A percentile compares a stretch with the other conserved stretches of the same genome.
Conservation (phyloP, 2,888 invertebrate species). For the Anthrax anthrax region DNA sequence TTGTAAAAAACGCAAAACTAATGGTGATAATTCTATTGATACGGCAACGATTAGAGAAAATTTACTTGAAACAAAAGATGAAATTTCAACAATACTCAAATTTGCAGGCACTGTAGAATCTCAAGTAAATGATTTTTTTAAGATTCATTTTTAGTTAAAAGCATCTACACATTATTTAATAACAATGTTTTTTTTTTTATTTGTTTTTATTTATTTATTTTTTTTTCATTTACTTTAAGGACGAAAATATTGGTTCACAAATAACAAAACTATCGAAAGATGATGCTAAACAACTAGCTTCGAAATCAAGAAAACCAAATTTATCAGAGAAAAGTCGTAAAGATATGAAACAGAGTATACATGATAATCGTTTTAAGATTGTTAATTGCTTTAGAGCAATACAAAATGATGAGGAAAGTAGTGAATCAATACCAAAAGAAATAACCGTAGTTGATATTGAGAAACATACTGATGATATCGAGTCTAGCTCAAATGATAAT, state of each 20-base stretch:
- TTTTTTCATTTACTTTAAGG: slow-evolving; percentile 22
- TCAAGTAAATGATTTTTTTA: too few relatives aligned
- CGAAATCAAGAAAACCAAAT: slow-evolving; percentile 36
- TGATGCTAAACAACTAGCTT: slow-evolving; percentile 35
- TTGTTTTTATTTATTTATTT: neutral
- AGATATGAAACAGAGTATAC: slow-evolving; percentile 34
- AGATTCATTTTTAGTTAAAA: slow-evolving; percentile 1
- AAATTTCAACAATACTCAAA: slow-evolving; percentile 48
- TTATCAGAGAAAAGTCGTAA: slow-evolving; percentile 35
- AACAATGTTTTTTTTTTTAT: neutral
- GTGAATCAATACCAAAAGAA: slow-evolving; percentile 12
- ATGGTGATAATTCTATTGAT: slow-evolving; percentile 18
- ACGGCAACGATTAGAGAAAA: neutral
- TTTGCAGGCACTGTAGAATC: slow-evolving; percentile 57
- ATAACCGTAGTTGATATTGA: slow-evolving; percentile 47
- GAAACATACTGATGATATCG: slow-evolving; percentile 21
- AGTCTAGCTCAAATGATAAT: neutral
- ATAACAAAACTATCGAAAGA: slow-evolving; percentile 36
- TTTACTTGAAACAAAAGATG: slow-evolving; percentile 22
- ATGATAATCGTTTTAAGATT: slow-evolving; percentile 43
- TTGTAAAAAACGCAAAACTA: slow-evolving; percentile 48
- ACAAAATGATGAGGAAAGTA: slow-evolving; percentile 15
- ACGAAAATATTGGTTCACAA: slow-evolving; percentile 34
- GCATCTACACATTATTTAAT: neutral
- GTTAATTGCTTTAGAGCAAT: slow-evolving; percentile 42